phyloP scores from a whole-genome alignment of 92 coral and sea anemone genomes.

The Desmophyllum pertusum region DNA sequence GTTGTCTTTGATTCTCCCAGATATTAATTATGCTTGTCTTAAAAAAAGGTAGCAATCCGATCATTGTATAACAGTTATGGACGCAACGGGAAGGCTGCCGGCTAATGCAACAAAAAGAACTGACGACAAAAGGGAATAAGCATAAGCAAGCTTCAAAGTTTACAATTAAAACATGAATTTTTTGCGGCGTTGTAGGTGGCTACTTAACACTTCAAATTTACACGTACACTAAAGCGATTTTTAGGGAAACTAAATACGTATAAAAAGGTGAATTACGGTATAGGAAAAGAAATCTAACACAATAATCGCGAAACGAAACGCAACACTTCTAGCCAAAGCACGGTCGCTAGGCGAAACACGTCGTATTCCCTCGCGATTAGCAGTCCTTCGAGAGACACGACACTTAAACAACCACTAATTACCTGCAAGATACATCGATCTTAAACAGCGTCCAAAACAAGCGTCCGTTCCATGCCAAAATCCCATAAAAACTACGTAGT shows the following conservation, averaged over 20 bases:
- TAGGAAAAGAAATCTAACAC: not conserved
- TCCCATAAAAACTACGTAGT: conserved; percentile 82
- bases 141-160: conserved; percentile 16
- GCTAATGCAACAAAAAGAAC: conserved; percentile 24
- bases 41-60: not conserved
- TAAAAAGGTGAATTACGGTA: not conserved
- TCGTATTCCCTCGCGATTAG: conserved; percentile 17
- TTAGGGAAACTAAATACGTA: not conserved
- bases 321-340: conserved; percentile 7
- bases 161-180: not conserved
- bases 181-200: conserved; percentile 9
- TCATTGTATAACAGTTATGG: not conserved
- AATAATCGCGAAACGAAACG: conserved; percentile 24
- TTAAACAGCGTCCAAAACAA: conserved; percentile 74
- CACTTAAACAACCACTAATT: conserved; percentile 35
- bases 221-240: not conserved
- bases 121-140: conserved; percentile 33
- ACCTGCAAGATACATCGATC: conserved; percentile 74
- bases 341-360: conserved; percentile 28
- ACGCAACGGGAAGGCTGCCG: conserved; percentile 10
- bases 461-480: conserved; percentile 58
- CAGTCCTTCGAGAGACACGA: conserved; percentile 23
- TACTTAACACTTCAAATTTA: not conserved
- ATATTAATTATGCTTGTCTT: not conserved
- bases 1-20: not conserved